Evolutionary conservation across 2,797 vertebrate species (phyloP).

Genomic region (Crocodylus rhombifer): DNA sequence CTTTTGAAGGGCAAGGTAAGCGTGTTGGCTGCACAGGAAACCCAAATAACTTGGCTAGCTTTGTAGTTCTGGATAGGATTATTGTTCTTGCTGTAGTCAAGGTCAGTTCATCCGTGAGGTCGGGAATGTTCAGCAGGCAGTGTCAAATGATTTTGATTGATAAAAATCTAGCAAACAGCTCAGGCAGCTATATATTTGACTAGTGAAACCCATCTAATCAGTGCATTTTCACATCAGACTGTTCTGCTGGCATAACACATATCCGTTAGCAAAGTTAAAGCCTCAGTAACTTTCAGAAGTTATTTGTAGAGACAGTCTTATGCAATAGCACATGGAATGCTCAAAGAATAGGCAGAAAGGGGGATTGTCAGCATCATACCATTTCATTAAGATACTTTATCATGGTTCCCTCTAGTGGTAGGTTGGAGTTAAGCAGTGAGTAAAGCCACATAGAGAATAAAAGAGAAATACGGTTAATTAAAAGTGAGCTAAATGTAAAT

Average conservation of each 20-base stretch:
- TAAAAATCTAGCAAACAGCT: slow-evolving; percentile 45
- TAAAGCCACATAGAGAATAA: not conserved
- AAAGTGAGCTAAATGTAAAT: not conserved
- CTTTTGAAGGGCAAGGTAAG: not conserved
- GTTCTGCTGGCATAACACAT: slow-evolving; percentile 48
- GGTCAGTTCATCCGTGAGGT: slow-evolving; percentile 54
- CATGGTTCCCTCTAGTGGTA: not conserved
- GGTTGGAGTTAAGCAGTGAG: not conserved
- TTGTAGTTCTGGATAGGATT: slow-evolving; percentile 41
- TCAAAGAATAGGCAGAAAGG: not conserved
- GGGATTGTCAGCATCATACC: not conserved
- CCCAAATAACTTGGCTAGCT: not conserved
- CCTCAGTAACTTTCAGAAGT: slow-evolving; percentile 23
- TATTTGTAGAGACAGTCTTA: slow-evolving; percentile 15
- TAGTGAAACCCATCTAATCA: slow-evolving; percentile 57
- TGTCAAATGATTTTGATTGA: slow-evolving; percentile 44
- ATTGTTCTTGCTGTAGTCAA: slow-evolving; percentile 28
- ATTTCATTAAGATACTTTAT: not conserved
- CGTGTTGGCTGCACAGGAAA: not conserved
- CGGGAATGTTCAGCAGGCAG: slow-evolving; percentile 27
- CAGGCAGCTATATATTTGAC: slow-evolving; percentile 12
- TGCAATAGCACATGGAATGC: slow-evolving; percentile 10
- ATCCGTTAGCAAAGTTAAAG: slow-evolving; percentile 34
- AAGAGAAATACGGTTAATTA: not conserved
- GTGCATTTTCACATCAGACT: slow-evolving; percentile 34